Evolutionary conservation across 1,140 invertebrate species (phyloP), one percentile per base, ranked within the genome.

Genomic region (Leguminivora glycinivorella): DNA sequence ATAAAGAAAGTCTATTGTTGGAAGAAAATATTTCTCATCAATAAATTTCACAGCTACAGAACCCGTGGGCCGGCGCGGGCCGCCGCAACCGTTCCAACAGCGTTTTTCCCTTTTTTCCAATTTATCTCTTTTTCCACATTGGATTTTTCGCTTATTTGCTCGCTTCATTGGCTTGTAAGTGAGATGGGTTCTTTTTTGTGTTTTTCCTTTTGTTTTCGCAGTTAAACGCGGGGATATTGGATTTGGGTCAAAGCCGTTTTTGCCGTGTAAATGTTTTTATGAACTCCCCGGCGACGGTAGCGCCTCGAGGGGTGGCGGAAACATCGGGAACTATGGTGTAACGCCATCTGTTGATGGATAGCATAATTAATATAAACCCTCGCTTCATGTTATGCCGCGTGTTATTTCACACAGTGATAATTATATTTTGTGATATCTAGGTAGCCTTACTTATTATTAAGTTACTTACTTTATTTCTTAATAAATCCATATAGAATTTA

Each of bases 81-180:
- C 14, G 43, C 69, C 69, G 71, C 71, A 56, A 56, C 58, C 75
- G 60, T 76, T 78, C 83, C 81, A 81, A 68, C 71, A 29, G 60
- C 47, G 58, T 75, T 82, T 82, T 75, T 68, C 70, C 78, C 80
- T 77, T 83, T 85, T 88, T 87, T 83, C 81, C 77, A 82, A 83
- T 87, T 88, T 84, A 83, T 82, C 83, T 83, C 85, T 90, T 90
- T 90, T 90, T 87, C 87, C 87, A 88, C 85, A 84, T 74, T 68
- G 78, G 87, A 90, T 90, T 90, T 89, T 89, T 89, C 87, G 87
- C 86, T 88, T 90, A 88, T 90, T 90, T 87, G 84, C 87, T 83
- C 85, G 87, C 88, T 88, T 90, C 88, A 89, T 90, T 90, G 87
- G 87, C 87, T 88, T 80, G 84, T 85, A 90, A 90, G 85, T 85